Evolutionary conservation across 2,797 vertebrate species (phyloP), one percentile per base, ranked within the genome.

Genomic region (Pangasius sanitwongsei): DNA sequence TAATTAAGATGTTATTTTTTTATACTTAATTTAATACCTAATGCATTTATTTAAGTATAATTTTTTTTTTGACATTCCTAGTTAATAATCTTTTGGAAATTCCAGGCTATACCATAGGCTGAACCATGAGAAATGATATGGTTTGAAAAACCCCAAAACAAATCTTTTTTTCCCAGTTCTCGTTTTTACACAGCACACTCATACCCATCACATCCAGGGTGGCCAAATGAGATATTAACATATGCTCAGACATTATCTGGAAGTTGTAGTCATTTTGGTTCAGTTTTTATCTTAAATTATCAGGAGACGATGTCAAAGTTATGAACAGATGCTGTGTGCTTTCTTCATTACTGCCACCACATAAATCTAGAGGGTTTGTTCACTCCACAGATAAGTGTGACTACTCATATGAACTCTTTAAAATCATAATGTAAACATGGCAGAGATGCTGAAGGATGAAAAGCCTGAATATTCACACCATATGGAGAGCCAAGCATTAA

Each of bases 381-480:
- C 89, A 65, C 53, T 70, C 83, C 75, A 77, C 63, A 91, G 86
- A 90, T 88, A 89, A 89, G 84, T 87, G 80, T 89, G 90, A 92
- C 89, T 87, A 87, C 85, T 87, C 86, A 86, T 89, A 83, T 89
- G 87, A 91, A 87, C 86, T 82, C 86, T 84, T 89, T 82, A 88
- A 91, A 93, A 85, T 87, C 80, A 90, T 85, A 90, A 91, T 86
- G 85, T 88, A 91, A 90, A 92, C 89, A 91, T 88, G 89, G 90
- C 88, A 86, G 89, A 91, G 93, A 94, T 91, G 89, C 86, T 92
- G 89, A 91, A 65, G 92, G 93, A 95, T 93, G 87, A 94, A 94
- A 94, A 93, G 92, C 85, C 87, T 87, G 84, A 94, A 92, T 93
- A 95, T 96, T 95, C 88, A 89, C 93, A 95, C 94, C 95, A 96